Percentiles rank a stretch among this genome's conserved stretches.
These are phyloP conservation scores for Hanleya hanleyi DNA, from an alignment of 2,888 invertebrate genomes.

Conservation along the genomic window DNA sequence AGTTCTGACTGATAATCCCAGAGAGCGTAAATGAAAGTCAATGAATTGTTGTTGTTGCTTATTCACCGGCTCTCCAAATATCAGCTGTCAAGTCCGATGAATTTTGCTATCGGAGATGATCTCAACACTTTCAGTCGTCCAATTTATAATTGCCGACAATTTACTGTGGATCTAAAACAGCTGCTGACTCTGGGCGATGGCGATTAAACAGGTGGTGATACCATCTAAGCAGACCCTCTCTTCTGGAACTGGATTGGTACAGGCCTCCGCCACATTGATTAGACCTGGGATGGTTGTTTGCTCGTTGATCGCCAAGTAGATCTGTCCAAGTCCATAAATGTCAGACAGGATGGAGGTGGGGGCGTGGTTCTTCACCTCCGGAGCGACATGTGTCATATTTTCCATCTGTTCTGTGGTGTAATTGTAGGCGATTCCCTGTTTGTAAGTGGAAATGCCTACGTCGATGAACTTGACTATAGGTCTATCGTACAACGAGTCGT, in stretches of 20 bases:
- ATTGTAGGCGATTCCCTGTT: neutral
- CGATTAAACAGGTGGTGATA: neutral
- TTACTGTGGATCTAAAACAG: no score
- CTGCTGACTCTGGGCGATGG: neutral
- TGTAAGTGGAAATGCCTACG: neutral
- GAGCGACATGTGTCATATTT: neutral
- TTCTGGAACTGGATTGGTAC: neutral
- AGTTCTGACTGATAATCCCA: no score
- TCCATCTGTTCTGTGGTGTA: neutral
- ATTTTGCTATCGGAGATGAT: no score
- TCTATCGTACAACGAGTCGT: neutral
- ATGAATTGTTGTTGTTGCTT: no score
- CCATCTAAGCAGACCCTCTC: neutral
- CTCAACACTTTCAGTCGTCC: no score
- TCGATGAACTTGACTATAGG: neutral
- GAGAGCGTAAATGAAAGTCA: no score
- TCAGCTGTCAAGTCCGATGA: no score
- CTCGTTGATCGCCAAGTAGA: neutral
- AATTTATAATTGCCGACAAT: no score
- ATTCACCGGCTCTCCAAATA: no score
- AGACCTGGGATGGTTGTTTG: neutral
- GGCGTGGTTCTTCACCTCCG: neutral
- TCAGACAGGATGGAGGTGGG: neutral
- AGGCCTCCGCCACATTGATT: neutral
- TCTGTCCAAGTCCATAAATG: neutral